These are phyloP conservation scores for Pseudococcus jackbeardsleyi DNA, from an alignment of 2,888 invertebrate genomes.

Conservation along the genomic window DNA sequence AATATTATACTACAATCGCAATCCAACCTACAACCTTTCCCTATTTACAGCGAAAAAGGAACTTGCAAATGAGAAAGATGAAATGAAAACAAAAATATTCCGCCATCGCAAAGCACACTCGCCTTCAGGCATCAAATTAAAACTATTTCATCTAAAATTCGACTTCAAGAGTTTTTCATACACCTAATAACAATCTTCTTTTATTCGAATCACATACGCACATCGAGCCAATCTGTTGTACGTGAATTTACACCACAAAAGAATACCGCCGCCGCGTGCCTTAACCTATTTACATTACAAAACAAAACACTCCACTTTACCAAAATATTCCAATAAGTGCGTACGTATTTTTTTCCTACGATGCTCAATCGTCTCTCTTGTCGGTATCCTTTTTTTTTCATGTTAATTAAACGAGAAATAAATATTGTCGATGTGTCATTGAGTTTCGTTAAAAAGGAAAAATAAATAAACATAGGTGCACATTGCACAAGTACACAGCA, in stretches of 20 bases:
- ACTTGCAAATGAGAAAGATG: neutral
- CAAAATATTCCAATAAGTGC: constrained; percentile 1
- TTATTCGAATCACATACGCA: neutral
- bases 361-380: neutral
- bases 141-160: neutral
- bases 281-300: constrained; percentile 22
- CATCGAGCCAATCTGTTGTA: neutral
- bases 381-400: neutral
- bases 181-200: neutral
- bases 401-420: neutral
- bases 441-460: neutral
- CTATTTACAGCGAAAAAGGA: neutral
- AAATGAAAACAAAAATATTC: constrained; percentile 14
- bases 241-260: constrained; percentile 13
- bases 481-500: neutral
- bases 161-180: neutral
- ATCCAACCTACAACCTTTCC: neutral
- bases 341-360: neutral
- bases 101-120: neutral
- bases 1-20: neutral
- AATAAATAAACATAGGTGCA: neutral
- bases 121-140: neutral
- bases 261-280: neutral
- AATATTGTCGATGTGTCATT: constrained; percentile 2
- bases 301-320: constrained; percentile 13